A percentile compares a stretch with the other conserved stretches of the same genome.
These are phyloP conservation scores for Euthynnus affinis DNA, from an alignment of 2,797 vertebrate genomes.

Conservation along the genomic window DNA sequence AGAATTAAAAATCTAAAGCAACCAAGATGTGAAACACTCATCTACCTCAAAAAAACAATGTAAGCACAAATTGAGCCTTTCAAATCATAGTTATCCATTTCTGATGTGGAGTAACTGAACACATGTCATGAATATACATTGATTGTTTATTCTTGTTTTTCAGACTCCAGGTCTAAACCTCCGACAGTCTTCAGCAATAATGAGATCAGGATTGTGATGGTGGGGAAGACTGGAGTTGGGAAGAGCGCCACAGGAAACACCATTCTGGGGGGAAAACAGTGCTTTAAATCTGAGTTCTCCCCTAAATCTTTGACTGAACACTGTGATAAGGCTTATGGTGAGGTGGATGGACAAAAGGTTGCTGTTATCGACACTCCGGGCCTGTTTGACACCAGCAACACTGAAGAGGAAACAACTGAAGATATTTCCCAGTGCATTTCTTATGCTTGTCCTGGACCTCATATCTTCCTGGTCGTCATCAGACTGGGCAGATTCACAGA, in stretches of 20 bases:
- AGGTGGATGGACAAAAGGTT: slow-evolving; percentile 1
- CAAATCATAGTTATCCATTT: too few species aligned
- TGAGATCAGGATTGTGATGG: slow-evolving; percentile 14
- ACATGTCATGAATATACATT: too few species aligned
- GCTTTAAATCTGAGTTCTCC: not conserved
- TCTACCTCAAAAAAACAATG: too few species aligned
- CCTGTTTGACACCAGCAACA: slow-evolving; percentile 12
- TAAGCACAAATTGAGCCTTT: too few species aligned
- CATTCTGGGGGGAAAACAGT: not conserved
- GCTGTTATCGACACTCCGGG: not conserved
- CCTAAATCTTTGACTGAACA: not conserved
- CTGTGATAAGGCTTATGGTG: not conserved
- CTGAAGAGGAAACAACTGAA: not conserved
- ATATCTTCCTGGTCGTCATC: slow-evolving; percentile 3
- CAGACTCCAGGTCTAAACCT: too few species aligned
- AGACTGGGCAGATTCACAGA: slow-evolving; percentile 5
- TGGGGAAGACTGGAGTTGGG: slow-evolving; percentile 27
- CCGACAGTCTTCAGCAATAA: not conserved
- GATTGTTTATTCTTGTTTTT: too few species aligned
- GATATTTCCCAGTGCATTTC: not conserved
- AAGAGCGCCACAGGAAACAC: not conserved
- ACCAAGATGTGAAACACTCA: too few species aligned
- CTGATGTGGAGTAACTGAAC: too few species aligned
- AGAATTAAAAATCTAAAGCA: too few species aligned
- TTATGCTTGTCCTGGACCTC: slow-evolving; percentile 30